These are phyloP conservation scores for Echinarachnius parma DNA, from an alignment of 53 echinoderm and acorn worm species.

Conservation along the genomic window DNA sequence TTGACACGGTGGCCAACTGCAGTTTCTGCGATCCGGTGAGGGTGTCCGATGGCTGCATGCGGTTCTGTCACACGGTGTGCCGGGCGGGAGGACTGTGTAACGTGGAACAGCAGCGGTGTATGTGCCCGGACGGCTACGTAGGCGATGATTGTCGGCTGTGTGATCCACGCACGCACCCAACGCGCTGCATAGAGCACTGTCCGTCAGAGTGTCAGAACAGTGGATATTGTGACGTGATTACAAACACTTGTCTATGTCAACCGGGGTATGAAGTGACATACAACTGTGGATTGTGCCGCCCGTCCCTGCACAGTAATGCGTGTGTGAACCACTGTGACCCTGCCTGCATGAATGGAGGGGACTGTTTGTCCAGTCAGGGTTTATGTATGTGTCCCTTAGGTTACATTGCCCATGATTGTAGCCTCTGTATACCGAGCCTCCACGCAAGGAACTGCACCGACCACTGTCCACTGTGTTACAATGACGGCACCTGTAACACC, in stretches of 20 bases:
- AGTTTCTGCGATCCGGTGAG: slow-evolving; percentile 45
- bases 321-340: slow-evolving; percentile 53
- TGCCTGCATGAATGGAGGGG: slow-evolving; percentile 44
- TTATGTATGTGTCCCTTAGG: slow-evolving; percentile 33
- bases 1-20: slow-evolving; percentile 34
- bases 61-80: slow-evolving; percentile 43
- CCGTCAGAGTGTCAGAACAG: slow-evolving; percentile 40
- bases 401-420: slow-evolving; percentile 35
- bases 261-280: slow-evolving; percentile 47
- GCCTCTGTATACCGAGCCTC: slow-evolving; percentile 18
- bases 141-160: slow-evolving; percentile 45
- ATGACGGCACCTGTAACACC: slow-evolving; percentile 59
- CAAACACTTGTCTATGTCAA: slow-evolving; percentile 28
- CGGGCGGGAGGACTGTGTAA: slow-evolving; percentile 49
- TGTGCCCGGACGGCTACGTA: slow-evolving; percentile 52
- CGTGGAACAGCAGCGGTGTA: slow-evolving; percentile 34
- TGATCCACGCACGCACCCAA: slow-evolving; percentile 41
- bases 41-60: slow-evolving; percentile 28
- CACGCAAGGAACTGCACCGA: slow-evolving; percentile 43
- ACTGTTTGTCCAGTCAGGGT: slow-evolving; percentile 35
- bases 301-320: slow-evolving; percentile 32
- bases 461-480: slow-evolving; percentile 45
- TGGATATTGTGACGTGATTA: slow-evolving; percentile 43
- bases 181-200: slow-evolving; percentile 36
- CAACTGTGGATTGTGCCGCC: slow-evolving; percentile 56